A percentile compares a stretch with the other conserved stretches of the same genome.
These are phyloP conservation scores for Amorpha juglandis DNA, from an alignment of 2,888 invertebrate genomes.

Conservation along the genomic window DNA sequence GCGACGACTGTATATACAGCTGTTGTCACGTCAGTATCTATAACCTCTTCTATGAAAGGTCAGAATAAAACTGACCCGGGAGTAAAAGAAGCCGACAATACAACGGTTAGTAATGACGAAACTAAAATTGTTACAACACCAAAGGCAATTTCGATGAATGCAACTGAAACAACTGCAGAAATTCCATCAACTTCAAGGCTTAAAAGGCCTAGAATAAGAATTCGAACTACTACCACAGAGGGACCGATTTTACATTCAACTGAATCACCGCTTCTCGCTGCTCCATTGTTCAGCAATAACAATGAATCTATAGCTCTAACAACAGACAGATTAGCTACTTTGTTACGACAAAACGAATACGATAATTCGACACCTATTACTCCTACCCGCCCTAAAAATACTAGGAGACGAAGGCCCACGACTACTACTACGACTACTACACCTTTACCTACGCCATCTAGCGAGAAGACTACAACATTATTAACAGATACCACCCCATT, in stretches of 20 bases:
- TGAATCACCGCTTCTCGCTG: constrained; percentile 64
- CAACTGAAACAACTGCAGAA: constrained; percentile 55
- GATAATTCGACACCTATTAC: constrained; percentile 57
- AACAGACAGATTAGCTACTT: constrained; percentile 60
- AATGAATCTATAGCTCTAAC: constrained; percentile 55
- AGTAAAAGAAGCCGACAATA: constrained; percentile 55
- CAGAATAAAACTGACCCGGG: constrained; percentile 71
- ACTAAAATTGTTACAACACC: constrained; percentile 50
- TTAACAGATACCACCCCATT: constrained; percentile 39
- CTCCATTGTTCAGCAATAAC: constrained; percentile 46
- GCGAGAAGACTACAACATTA: constrained; percentile 37
- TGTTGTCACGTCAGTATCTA: constrained; percentile 80
- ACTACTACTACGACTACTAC: constrained; percentile 67
- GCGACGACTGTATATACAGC: constrained; percentile 81
- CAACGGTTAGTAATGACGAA: constrained; percentile 47
- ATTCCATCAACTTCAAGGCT: constrained; percentile 48
- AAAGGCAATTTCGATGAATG: constrained; percentile 51
- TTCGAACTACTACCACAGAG: constrained; percentile 73
- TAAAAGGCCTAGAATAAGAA: constrained; percentile 69
- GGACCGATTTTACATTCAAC: constrained; percentile 55
- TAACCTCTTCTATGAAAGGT: constrained; percentile 80
- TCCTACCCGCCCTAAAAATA: constrained; percentile 62
- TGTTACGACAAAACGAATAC: constrained; percentile 59
- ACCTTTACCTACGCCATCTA: constrained; percentile 43
- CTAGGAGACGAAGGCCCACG: constrained; percentile 72